These are phyloP conservation scores for Rugalucina vietnamica DNA, from an alignment of 2,888 invertebrate species.

Conservation along the genomic window DNA sequence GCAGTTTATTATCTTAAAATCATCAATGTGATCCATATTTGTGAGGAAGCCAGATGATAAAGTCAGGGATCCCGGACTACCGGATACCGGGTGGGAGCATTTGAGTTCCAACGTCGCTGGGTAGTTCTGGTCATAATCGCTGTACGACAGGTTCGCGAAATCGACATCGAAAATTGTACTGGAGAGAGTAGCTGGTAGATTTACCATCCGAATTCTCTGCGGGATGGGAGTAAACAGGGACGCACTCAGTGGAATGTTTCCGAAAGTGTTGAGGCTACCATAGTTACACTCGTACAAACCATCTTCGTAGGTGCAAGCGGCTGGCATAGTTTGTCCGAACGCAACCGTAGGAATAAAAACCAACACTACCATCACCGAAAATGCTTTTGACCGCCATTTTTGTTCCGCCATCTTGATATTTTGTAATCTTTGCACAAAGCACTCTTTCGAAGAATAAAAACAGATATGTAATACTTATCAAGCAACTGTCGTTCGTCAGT, in stretches of 20 bases:
- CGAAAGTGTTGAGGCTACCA: slow-evolving; percentile 21
- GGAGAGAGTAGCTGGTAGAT: slow-evolving; percentile 36
- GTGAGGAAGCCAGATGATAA: slow-evolving; percentile 38
- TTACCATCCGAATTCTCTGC: slow-evolving; percentile 37
- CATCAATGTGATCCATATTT: slow-evolving; percentile 44
- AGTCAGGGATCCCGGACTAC: slow-evolving; percentile 16
- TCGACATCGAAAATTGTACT: slow-evolving; percentile 44
- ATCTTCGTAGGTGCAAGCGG: slow-evolving; percentile 45
- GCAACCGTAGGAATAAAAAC: neutral
- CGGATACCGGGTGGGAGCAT: slow-evolving; percentile 22
- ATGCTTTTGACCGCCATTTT: neutral
- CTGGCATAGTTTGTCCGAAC: slow-evolving; percentile 51
- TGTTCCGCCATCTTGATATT: too few relatives aligned
- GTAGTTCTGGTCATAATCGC: slow-evolving; percentile 54
- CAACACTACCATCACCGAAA: neutral
- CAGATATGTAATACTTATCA: too few relatives aligned
- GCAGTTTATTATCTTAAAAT: slow-evolving; percentile 62
- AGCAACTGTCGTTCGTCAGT: too few relatives aligned
- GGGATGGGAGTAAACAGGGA: slow-evolving; percentile 45
- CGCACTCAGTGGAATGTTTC: slow-evolving; percentile 41
- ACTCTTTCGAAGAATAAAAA: too few relatives aligned
- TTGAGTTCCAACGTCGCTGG: slow-evolving; percentile 60
- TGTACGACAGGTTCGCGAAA: slow-evolving; percentile 25
- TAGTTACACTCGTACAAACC: slow-evolving; percentile 48
- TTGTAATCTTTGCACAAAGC: too few relatives aligned